phyloP scores from a whole-genome alignment of 2,797 vertebrate species.

The Mareca strepera region DNA sequence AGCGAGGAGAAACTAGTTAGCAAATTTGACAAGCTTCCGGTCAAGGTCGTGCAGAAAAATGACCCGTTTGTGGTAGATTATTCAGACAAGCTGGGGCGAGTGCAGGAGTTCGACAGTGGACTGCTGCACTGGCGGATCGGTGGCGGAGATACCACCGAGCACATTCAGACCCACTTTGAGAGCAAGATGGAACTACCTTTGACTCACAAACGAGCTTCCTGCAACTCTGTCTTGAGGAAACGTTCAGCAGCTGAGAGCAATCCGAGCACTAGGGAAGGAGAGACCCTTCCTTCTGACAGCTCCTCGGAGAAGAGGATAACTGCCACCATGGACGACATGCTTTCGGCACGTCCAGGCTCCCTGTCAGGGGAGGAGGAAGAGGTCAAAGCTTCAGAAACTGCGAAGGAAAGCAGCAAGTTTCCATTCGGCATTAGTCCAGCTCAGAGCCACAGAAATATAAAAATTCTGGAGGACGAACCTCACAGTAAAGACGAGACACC shows the following conservation, averaged over 20 bases:
- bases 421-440: slow-evolving; percentile 79
- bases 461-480: slow-evolving; percentile 96
- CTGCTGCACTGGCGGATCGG: slow-evolving; percentile 97
- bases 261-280: slow-evolving; percentile 66
- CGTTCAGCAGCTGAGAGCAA: slow-evolving; percentile 66
- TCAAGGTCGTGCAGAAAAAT: slow-evolving; percentile 93
- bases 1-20: slow-evolving; percentile 88
- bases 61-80: slow-evolving; percentile 91
- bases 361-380: slow-evolving; percentile 77
- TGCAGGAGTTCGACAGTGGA: slow-evolving; percentile 96
- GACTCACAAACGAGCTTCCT: slow-evolving; percentile 80
- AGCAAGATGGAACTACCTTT: slow-evolving; percentile 86
- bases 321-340: slow-evolving; percentile 90
- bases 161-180: slow-evolving; percentile 99
- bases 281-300: slow-evolving; percentile 65
- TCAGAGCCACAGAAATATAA: slow-evolving; percentile 82
- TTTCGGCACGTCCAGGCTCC: slow-evolving; percentile 85
- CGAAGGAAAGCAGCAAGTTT: slow-evolving; percentile 82
- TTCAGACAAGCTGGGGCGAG: slow-evolving; percentile 86
- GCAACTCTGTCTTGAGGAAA: slow-evolving; percentile 72
- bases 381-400: slow-evolving; percentile 72
- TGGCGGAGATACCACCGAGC: slow-evolving; percentile 96
- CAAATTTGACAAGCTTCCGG: slow-evolving; percentile 97
- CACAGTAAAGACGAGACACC: slow-evolving; percentile 98
- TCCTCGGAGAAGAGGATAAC: slow-evolving; percentile 83